phyloP scores from a whole-genome alignment of 2,888 invertebrate genomes.

The Cheilosia impressa region DNA sequence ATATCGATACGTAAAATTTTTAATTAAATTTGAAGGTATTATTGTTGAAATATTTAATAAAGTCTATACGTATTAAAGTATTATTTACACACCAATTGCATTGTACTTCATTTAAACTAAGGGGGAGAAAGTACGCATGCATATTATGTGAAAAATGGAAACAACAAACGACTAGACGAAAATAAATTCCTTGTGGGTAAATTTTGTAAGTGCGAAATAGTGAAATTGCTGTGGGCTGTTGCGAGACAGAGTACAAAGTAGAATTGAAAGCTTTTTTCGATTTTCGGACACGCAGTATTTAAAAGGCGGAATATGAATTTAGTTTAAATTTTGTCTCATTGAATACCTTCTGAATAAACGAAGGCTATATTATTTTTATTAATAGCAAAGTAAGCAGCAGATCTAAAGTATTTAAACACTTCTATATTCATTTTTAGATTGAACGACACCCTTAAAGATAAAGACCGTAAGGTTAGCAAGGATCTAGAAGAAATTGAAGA shows the following conservation, averaged over 20 bases:
- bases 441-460: constrained; percentile 90
- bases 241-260: constrained; percentile 16
- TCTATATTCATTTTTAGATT: constrained; percentile 86
- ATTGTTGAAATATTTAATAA: constrained; percentile 8
- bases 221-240: constrained; percentile 31
- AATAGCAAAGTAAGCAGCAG: not conserved
- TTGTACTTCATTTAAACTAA: constrained; percentile 24
- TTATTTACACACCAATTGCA: too few species aligned
- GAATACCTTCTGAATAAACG: not conserved
- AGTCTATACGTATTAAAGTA: constrained; percentile 6
- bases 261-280: constrained; percentile 43
- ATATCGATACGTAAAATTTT: too few species aligned
- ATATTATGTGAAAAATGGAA: constrained; percentile 46
- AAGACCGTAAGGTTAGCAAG: constrained; percentile 89
- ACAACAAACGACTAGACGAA: constrained; percentile 56
- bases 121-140: constrained; percentile 24
- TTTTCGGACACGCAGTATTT: constrained; percentile 30
- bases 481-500: constrained; percentile 91
- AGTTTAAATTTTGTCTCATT: constrained; percentile 43
- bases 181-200: constrained; percentile 58
- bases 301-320: constrained; percentile 50
- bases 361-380: constrained; percentile 1
- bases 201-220: constrained; percentile 37
- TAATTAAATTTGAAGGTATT: not conserved
- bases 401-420: constrained; percentile 10